These are phyloP conservation scores for Anticlea derivata DNA, from an alignment of 2,888 invertebrate genomes.

Conservation along the genomic window DNA sequence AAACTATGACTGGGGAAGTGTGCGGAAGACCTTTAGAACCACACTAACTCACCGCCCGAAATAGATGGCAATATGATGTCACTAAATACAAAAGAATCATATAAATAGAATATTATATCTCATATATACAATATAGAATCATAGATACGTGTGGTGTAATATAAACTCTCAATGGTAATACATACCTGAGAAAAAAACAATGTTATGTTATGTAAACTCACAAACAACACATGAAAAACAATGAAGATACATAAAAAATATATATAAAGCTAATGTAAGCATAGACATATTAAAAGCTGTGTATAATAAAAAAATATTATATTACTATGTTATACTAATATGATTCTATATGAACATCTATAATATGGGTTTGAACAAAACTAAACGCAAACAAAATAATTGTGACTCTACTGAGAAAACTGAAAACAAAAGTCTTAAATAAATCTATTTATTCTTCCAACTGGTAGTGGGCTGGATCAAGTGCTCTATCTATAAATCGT, in stretches of 20 bases:
- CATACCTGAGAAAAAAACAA: neutral
- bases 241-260: neutral
- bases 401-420: too few relatives aligned
- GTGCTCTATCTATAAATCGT: too few relatives aligned
- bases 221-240: conserved; percentile 18
- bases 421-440: too few relatives aligned
- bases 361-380: neutral
- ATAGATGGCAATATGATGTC: conserved; percentile 36
- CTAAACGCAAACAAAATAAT: conserved; percentile 3
- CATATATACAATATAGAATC: too few relatives aligned
- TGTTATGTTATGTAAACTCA: conserved; percentile 24
- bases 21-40: conserved; percentile 42
- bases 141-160: conserved; percentile 25
- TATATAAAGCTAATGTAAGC: neutral
- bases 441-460: too few relatives aligned
- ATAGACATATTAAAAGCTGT: conserved; percentile 12
- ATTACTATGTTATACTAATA: conserved; percentile 3
- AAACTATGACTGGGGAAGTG: conserved; percentile 26
- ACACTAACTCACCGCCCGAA: conserved; percentile 70
- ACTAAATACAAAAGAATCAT: conserved; percentile 34
- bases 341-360: neutral
- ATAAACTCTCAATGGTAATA: conserved; percentile 1
- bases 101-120: too few relatives aligned
- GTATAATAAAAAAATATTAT: conserved; percentile 10
- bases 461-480: too few relatives aligned